Conservation (phyloP, 2,888 invertebrate species). For the Cetonia aurata region DNA sequence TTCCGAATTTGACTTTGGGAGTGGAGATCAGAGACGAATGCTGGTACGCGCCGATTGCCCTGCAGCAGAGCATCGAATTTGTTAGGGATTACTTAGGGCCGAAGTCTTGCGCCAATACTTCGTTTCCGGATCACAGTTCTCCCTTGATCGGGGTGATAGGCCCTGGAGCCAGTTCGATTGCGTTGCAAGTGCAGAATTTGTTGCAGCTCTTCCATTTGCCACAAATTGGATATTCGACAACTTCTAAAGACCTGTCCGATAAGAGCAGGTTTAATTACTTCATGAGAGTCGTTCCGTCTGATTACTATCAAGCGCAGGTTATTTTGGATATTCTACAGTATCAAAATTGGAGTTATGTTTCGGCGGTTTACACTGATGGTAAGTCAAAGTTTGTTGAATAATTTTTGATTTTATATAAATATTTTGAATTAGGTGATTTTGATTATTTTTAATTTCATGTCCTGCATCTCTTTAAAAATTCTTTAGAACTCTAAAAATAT, state of each 20-base stretch:
- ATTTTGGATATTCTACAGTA: constrained; percentile 76
- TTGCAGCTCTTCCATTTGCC: constrained; percentile 77
- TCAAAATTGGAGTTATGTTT: constrained; percentile 85
- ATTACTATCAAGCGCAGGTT: constrained; percentile 81
- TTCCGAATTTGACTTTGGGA: constrained; percentile 72
- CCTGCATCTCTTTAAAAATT: no score
- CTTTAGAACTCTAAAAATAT: no score
- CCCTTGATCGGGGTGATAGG: constrained; percentile 80
- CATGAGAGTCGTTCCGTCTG: constrained; percentile 82
- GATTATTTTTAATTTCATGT: no score
- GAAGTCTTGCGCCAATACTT: constrained; percentile 53
- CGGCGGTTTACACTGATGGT: constrained; percentile 83
- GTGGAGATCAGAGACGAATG: constrained; percentile 84
- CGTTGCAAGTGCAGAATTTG: constrained; percentile 81
- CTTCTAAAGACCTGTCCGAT: constrained; percentile 80
- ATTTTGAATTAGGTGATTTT: no score
- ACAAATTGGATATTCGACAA: constrained; percentile 84
- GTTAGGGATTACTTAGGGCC: constrained; percentile 77
- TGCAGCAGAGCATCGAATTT: constrained; percentile 83
- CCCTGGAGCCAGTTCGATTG: constrained; percentile 80
- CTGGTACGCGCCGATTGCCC: constrained; percentile 84
- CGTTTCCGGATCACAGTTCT: constrained; percentile 54
- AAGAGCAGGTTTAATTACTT: constrained; percentile 82
- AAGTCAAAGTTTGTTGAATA: constrained; percentile 57
- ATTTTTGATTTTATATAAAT: background rate